phyloP scores from a whole-genome alignment of 2,113 vertebrate species.

The Miniopterus natalensis region DNA sequence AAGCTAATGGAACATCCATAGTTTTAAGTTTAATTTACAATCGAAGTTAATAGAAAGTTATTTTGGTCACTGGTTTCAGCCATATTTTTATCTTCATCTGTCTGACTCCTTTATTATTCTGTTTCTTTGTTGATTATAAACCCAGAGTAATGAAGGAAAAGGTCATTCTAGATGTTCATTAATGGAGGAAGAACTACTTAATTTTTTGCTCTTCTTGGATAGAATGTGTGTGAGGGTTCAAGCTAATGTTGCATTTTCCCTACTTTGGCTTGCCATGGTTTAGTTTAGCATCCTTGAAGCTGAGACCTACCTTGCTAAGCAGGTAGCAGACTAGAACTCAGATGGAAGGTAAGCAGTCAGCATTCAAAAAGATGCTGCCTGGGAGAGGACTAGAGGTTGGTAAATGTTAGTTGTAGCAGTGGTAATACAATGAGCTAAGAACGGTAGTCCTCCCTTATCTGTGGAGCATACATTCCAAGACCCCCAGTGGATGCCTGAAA shows the following conservation, averaged over 20 bases:
- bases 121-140: slow-evolving; percentile 58
- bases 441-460: not conserved
- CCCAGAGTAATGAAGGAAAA: not conserved
- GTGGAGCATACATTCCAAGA: not conserved
- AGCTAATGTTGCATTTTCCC: not conserved
- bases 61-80: slow-evolving; percentile 46
- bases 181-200: slow-evolving; percentile 6
- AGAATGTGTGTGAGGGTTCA: slow-evolving; percentile 42
- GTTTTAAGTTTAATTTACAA: slow-evolving; percentile 61
- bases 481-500: not conserved
- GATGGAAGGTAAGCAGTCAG: not conserved
- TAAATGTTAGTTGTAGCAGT: not conserved
- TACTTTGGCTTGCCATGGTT: slow-evolving; percentile 23
- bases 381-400: slow-evolving; percentile 26
- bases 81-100: slow-evolving; percentile 53
- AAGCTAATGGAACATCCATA: slow-evolving; percentile 48
- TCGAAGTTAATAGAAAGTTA: slow-evolving; percentile 45
- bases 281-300: slow-evolving; percentile 55
- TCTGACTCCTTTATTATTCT: not conserved
- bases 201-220: not conserved
- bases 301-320: not conserved
- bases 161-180: not conserved
- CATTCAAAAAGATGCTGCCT: slow-evolving; percentile 48
- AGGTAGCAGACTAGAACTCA: slow-evolving; percentile 25
- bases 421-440: not conserved